Conservation (phyloP, 2,888 invertebrate species). For the Strigamia maritima region DNA sequence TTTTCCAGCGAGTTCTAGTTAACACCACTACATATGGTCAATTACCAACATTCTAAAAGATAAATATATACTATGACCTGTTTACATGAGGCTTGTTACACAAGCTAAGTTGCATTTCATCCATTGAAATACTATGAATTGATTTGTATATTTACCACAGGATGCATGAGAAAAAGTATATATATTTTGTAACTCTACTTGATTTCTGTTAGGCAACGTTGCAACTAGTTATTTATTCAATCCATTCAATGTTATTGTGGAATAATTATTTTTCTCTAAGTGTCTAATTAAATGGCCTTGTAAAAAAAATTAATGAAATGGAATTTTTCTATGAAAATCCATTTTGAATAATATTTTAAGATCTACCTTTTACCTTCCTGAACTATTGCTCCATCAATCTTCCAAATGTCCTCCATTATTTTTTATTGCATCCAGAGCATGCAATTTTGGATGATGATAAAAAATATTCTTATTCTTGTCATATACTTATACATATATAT, state of each 20-base stretch:
- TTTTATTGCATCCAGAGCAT: background rate
- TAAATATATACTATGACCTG: too few relatives aligned
- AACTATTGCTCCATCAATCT: background rate
- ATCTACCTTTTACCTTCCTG: background rate
- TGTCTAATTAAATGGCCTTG: background rate
- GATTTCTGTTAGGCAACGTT: background rate
- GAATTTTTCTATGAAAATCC: background rate
- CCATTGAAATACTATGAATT: background rate
- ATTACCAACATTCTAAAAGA: too few relatives aligned
- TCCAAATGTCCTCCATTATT: background rate
- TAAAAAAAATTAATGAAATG: background rate
- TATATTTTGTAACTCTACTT: background rate
- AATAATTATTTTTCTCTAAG: background rate
- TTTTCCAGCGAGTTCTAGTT: too few relatives aligned
- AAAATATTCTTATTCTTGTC: background rate
- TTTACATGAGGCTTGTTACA: too few relatives aligned
- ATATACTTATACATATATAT: too few relatives aligned
- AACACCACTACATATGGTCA: too few relatives aligned
- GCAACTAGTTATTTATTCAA: background rate
- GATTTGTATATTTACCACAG: too few relatives aligned
- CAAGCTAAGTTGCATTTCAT: background rate
- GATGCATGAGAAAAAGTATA: background rate
- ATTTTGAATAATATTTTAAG: background rate
- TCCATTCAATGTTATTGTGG: background rate
- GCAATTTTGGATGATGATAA: background rate